Base-by-base conservation (phyloP, 2,888 invertebrate genomes). In the Chrysolina oricalcia region DNA sequence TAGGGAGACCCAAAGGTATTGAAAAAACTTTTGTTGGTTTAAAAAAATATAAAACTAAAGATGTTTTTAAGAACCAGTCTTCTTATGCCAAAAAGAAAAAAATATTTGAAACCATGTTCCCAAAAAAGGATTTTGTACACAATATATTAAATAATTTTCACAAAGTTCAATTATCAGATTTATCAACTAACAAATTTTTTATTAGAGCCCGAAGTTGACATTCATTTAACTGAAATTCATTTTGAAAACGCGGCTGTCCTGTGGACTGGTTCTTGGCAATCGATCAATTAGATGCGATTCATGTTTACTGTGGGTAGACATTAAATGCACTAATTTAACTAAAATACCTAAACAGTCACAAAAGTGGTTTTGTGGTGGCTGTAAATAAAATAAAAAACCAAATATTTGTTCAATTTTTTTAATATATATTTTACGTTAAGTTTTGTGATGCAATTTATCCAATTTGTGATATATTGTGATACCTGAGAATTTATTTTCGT, bases 111-210 rank as follows among this genome's bases (percentile, higher is more conserved):
- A 5, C 27, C 27, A 27, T 27, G 27, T 27, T 27, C 27, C 27
- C 27, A 27, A 27, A 27, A 27, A 3, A 27, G 27, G 27, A 27
- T 5, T 27, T 27, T 27, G 27, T 27, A 27, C 27, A 27, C 27
- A 27, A 27, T 27, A 27, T 27, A 27, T 27, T 27, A 27, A 27
- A 27, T 27, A 27, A 27, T 27, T 27, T 27, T 27, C 27, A 27
- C 27, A 27, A 27, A 27, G 27, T 27, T 27, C 2, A 27, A 27
- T 27, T 27, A 56, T n/a, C 56, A 9, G 56, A 56, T 56, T 9
- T 56, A n/a, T 56, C 56, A 56, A 56, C 56, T 56, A n/a, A 56
- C 56, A 56, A 56, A 56, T 56, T 56, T 56, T 56, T n/a, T 56
- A 56, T n/a, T 56, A 56, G 56, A 56, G 17, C 56, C 56, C 17